Conservation (phyloP, 2,797 vertebrate species). For the Dermochelys coriacea region DNA sequence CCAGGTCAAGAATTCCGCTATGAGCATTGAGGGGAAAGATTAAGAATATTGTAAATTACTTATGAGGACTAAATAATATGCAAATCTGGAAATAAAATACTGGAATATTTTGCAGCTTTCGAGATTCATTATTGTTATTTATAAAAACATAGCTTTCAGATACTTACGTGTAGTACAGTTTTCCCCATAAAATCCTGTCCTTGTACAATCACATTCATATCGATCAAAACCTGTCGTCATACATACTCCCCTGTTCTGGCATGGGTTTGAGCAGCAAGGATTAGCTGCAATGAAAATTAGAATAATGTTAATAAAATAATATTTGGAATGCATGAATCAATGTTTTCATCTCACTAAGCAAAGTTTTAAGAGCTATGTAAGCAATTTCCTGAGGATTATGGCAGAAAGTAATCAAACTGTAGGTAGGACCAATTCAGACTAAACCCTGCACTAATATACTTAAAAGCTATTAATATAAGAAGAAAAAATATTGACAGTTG, state of each 20-base stretch:
- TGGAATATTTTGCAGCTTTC: accelerated
- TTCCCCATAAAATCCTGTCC: slow-evolving; percentile 91
- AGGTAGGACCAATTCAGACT: accelerated
- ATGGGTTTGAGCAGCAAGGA: slow-evolving; percentile 95
- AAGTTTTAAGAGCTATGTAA: too few species aligned
- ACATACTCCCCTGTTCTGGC: slow-evolving; percentile 94
- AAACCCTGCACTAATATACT: too few species aligned
- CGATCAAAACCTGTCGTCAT: slow-evolving; percentile 80
- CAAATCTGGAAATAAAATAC: accelerated
- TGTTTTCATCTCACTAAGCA: too few species aligned
- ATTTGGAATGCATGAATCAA: accelerated
- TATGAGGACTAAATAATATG: accelerated
- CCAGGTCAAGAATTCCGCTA: slow-evolving; percentile 94
- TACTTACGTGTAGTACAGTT: slow-evolving; percentile 94
- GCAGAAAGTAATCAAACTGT: accelerated
- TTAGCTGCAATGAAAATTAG: slow-evolving; percentile 81
- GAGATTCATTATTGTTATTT: neutral
- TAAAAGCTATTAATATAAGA: accelerated
- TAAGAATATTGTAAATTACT: neutral
- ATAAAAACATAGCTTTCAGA: neutral
- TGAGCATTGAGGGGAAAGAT: neutral
- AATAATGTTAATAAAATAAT: accelerated
- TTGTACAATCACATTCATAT: slow-evolving; percentile 96
- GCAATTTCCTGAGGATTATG: accelerated
- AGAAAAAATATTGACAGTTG: neutral